Conservation (phyloP, 2,113 vertebrate species). For the Dendrocopos noguchii region DNA sequence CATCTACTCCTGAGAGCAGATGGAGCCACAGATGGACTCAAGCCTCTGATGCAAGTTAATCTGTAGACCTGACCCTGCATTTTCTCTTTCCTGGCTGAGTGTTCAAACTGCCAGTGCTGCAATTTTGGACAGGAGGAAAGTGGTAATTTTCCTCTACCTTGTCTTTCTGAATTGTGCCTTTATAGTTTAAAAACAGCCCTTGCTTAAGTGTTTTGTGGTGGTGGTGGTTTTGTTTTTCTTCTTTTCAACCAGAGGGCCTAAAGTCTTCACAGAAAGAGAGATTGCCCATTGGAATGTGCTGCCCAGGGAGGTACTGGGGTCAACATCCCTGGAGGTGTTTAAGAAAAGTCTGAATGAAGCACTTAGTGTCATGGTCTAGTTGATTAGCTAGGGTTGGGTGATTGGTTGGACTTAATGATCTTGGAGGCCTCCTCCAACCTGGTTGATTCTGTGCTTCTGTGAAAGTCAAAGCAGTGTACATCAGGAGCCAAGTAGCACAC, state of each 20-base stretch:
- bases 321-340: too few species aligned
- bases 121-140: neutral
- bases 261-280: neutral
- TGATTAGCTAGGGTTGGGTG: too few species aligned
- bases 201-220: neutral
- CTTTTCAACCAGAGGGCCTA: neutral
- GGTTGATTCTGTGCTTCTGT: too few species aligned
- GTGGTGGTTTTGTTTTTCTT: neutral
- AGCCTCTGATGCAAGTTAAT: too few species aligned
- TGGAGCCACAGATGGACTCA: neutral
- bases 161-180: neutral
- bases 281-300: too few species aligned
- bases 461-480: neutral
- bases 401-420: too few species aligned
- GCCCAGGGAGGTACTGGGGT: too few species aligned
- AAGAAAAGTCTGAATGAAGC: too few species aligned
- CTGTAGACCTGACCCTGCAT: neutral
- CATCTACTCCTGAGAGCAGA: neutral
- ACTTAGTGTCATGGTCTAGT: too few species aligned
- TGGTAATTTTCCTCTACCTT: neutral
- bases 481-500: neutral
- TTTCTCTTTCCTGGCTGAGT: neutral
- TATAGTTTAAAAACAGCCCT: neutral
- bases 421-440: too few species aligned
- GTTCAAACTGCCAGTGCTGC: neutral